phyloP scores from a whole-genome alignment of 2,888 invertebrate genomes.

The Pyrgus malvae region DNA sequence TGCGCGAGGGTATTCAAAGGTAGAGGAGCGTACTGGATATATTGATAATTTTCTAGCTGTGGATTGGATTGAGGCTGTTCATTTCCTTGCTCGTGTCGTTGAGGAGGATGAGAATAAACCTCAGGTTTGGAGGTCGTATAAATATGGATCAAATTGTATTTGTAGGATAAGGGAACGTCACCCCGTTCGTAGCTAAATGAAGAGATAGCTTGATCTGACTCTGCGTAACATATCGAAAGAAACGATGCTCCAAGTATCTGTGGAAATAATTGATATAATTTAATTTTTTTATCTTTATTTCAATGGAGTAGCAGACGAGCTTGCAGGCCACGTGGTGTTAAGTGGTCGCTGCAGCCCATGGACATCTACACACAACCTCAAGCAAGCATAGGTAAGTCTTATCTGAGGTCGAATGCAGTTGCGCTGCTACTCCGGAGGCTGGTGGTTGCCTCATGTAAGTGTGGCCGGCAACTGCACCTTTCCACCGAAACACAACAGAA shows the following conservation, averaged over 20 bases:
- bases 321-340: too few species aligned
- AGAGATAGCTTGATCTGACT: slow-evolving; percentile 37
- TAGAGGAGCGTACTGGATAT: slow-evolving; percentile 15
- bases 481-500: too few species aligned
- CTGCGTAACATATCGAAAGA: background rate
- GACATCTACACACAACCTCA: too few species aligned
- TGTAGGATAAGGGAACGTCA: slow-evolving; percentile 43
- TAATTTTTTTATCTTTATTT: background rate
- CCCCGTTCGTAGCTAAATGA: slow-evolving; percentile 41
- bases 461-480: too few species aligned
- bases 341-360: too few species aligned
- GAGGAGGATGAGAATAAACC: background rate
- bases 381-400: too few species aligned
- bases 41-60: background rate
- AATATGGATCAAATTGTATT: slow-evolving; percentile 38
- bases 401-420: too few species aligned
- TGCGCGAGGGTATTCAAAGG: background rate
- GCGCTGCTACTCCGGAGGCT: too few species aligned
- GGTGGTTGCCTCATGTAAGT: too few species aligned
- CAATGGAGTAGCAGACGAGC: too few species aligned
- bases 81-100: background rate
- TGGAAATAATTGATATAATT: background rate
- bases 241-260: slow-evolving; percentile 3
- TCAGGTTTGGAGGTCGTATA: slow-evolving; percentile 33
- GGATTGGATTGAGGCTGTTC: background rate